These are phyloP conservation scores for Bombycilla garrulus DNA, from an alignment of 2,113 vertebrate genomes.

Conservation along the genomic window DNA sequence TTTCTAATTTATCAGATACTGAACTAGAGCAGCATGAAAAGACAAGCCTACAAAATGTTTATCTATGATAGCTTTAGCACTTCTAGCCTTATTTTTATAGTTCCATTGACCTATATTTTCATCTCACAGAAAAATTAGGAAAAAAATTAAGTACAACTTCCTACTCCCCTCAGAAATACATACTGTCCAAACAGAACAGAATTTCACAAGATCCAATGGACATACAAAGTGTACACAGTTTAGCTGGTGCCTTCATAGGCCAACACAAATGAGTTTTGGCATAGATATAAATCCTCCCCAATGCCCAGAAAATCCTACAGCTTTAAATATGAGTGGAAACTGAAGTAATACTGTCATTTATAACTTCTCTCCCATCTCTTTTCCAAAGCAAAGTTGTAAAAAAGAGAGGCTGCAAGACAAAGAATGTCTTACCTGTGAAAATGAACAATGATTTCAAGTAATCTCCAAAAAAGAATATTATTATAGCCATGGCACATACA, in stretches of 20 bases:
- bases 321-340: neutral
- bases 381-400: neutral
- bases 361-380: neutral
- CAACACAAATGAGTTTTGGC: neutral
- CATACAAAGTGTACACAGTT: neutral
- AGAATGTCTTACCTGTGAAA: neutral
- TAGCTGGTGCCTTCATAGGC: neutral
- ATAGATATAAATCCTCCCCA: neutral
- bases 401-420: neutral
- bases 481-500: neutral
- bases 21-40: neutral
- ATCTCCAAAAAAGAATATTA: neutral
- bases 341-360: neutral
- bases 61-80: neutral
- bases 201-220: neutral
- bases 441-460: neutral
- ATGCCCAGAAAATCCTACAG: neutral
- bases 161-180: neutral
- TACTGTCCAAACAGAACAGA: neutral
- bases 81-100: neutral
- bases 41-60: neutral
- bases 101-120: neutral
- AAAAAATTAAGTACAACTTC: neutral
- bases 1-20: neutral
- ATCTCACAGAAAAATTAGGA: neutral